Conservation (phyloP, 2,113 vertebrate species). For the Alligator mississippiensis region DNA sequence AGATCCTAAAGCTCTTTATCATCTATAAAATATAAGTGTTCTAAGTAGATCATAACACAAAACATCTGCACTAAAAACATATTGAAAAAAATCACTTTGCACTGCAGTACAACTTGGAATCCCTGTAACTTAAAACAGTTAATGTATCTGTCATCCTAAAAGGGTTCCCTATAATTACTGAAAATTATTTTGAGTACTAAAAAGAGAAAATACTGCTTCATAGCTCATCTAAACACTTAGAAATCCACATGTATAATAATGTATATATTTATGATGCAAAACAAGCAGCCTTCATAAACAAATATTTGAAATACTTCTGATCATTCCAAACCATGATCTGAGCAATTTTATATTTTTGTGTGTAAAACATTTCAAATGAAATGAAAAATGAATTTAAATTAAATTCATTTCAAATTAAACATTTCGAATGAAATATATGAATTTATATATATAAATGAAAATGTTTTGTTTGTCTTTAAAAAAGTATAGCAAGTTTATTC, state of each 20-base stretch:
- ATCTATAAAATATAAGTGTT: too few species aligned
- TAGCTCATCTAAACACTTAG: conserved; percentile 72
- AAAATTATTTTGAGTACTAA: neutral
- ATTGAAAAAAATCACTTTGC: neutral
- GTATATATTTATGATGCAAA: conserved; percentile 67
- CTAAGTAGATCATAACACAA: neutral
- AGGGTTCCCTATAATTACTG: neutral
- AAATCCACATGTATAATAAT: conserved; percentile 73
- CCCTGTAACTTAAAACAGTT: neutral
- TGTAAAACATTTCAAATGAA: conserved; percentile 24
- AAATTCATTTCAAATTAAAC: neutral
- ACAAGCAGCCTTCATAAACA: conserved; percentile 65
- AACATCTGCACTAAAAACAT: neutral
- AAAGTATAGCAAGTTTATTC: neutral
- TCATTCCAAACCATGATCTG: conserved; percentile 78
- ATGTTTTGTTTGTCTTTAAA: neutral
- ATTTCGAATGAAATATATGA: too few species aligned
- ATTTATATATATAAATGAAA: too few species aligned
- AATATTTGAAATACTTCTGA: conserved; percentile 73
- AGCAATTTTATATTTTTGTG: conserved; percentile 7
- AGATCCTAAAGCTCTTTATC: neutral
- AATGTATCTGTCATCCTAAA: neutral
- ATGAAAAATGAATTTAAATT: conserved; percentile 3
- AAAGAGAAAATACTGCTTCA: neutral
- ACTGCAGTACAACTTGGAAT: neutral